These are phyloP conservation scores for Coptodon bakossiorum DNA, from an alignment of 2,113 vertebrate genomes.

Conservation along the genomic window DNA sequence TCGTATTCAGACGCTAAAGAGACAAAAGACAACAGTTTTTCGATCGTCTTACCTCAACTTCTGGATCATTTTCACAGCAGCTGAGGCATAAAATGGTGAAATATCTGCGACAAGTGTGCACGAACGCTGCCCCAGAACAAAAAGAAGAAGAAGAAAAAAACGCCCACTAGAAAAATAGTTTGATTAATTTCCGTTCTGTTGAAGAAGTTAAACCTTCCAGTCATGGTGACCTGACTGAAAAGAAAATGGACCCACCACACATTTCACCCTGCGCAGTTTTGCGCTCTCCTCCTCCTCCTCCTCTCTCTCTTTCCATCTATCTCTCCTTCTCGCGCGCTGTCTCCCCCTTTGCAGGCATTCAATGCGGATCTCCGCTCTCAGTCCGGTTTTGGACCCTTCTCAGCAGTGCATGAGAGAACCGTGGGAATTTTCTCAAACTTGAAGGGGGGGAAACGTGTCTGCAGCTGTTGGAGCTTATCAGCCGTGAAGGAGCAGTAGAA, in stretches of 20 bases:
- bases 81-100: not conserved
- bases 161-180: not conserved
- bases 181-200: not conserved
- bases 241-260: slow-evolving; percentile 37
- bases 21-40: not conserved
- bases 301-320: not conserved
- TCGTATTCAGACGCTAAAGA: not conserved
- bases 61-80: not conserved
- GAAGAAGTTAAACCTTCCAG: not conserved
- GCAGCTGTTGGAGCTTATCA: slow-evolving; percentile 35
- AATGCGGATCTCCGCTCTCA: slow-evolving; percentile 35
- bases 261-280: slow-evolving; percentile 6
- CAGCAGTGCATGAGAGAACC: not conserved
- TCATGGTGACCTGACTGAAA: not conserved
- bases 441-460: not conserved
- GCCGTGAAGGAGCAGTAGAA: slow-evolving; percentile 22
- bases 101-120: not conserved
- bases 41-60: slow-evolving; percentile 3
- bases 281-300: not conserved
- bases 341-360: slow-evolving; percentile 18
- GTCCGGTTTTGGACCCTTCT: slow-evolving; percentile 8
- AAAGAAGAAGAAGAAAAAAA: fast-evolving
- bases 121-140: not conserved
- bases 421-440: slow-evolving; percentile 42
- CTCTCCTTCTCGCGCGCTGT: not conserved